Base-by-base conservation (phyloP, 2,797 vertebrate genomes). In the Aulostomus chinensis region DNA sequence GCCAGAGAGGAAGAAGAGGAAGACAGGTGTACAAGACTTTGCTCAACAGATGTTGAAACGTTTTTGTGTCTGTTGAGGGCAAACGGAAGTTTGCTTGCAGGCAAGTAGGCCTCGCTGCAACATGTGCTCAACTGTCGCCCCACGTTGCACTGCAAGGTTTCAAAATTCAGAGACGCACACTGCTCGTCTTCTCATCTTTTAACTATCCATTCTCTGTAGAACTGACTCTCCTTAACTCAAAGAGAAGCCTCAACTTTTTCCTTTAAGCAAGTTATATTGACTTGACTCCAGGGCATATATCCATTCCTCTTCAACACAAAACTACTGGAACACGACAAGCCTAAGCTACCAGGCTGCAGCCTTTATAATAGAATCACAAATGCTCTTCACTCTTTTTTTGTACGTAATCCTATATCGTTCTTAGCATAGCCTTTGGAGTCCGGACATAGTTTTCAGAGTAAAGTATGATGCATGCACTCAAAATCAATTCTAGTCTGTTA, bases 11-110 rank as follows among this genome's bases (percentile, higher is more conserved):
- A 86, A 86, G 84, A 91, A 90, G 81, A 80, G 87, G 85, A 88
- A 86, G 78, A 84, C 87, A 90, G 90, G 87, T 91, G 89, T 86
- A 70, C 58, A 25, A 48, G 58, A 29, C 63, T 86, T 80, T 81
- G 73, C 83, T 78, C 78, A 83, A 84, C 89, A 88, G 84, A 89
- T 88, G 87, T 79, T 78, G 84, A 89, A 91, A 90, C 66, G 53
- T 83, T 75, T 68, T 66, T 16, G 74, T 50, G 79, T 85, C 80
- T 81, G 85, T 86, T 87, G 81, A 81, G 58, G 63, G 54, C 51
- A 78, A 89, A 68, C 80, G 81, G 87, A 87, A 87, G 78, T 80
- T 58, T 68, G 80, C 75, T 74, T 7, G 60, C 80, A 80, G 53
- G 72, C 72, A 42, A 72, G 68, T 16, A 68, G 73, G 68, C 53